These are phyloP conservation scores for Chionoecetes opilio DNA, from an alignment of 1,140 invertebrate genomes.

Conservation along the genomic window DNA sequence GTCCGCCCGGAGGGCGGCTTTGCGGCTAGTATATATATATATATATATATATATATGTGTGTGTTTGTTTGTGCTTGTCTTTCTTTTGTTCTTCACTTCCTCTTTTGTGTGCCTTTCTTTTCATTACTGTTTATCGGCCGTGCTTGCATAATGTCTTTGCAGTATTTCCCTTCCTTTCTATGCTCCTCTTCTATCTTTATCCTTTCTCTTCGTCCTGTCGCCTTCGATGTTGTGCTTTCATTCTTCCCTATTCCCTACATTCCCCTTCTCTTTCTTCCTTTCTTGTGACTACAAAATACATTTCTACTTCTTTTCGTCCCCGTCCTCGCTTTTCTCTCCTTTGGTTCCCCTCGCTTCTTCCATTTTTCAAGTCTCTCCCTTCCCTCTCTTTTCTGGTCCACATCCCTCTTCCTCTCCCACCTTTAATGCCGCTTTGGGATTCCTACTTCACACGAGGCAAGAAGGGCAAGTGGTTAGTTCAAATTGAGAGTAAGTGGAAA, in stretches of 20 bases:
- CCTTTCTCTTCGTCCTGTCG: background rate
- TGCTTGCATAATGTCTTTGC: background rate
- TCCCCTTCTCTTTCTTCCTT: background rate
- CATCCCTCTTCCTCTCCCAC: conserved; percentile 24
- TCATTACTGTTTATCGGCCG: too few species aligned
- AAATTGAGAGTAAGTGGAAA: conserved; percentile 20
- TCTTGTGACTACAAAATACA: conserved; percentile 30
- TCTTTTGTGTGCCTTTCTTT: too few species aligned
- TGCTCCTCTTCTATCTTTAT: background rate
- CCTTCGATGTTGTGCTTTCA: background rate
- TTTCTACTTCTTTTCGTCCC: background rate
- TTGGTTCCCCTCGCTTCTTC: background rate
- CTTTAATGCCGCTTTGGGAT: conserved; percentile 28
- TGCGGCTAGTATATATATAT: background rate
- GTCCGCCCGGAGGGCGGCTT: too few species aligned
- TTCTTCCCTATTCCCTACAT: background rate
- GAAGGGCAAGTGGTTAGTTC: conserved; percentile 28
- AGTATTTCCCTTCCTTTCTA: background rate
- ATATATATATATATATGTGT: too few species aligned
- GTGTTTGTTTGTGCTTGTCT: too few species aligned
- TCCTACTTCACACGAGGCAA: conserved; percentile 25
- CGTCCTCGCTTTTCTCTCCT: conserved; percentile 12
- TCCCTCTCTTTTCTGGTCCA: conserved; percentile 3
- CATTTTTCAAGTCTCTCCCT: conserved; percentile 19
- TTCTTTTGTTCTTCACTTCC: too few species aligned